phyloP scores from a whole-genome alignment of 2,113 vertebrate species.

The Gymnocephalus cernua region DNA sequence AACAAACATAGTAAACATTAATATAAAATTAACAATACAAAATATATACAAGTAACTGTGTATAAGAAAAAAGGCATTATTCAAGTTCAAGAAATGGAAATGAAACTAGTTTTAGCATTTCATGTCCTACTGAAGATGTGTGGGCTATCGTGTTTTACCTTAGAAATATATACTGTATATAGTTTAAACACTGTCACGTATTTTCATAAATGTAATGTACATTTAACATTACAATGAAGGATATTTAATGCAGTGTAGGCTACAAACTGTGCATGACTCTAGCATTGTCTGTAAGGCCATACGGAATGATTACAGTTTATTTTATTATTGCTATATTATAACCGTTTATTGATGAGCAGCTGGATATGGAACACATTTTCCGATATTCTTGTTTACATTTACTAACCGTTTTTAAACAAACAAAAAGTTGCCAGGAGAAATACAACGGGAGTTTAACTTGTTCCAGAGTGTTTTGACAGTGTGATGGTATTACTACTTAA shows the following conservation, averaged over 20 bases:
- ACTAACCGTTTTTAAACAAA: too few species aligned
- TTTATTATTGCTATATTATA: background rate
- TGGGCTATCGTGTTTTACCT: too few species aligned
- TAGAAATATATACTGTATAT: too few species aligned
- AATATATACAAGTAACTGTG: too few species aligned
- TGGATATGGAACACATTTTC: background rate
- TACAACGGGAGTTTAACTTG: background rate
- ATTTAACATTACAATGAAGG: background rate
- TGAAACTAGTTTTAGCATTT: too few species aligned
- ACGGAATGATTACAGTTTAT: too few species aligned
- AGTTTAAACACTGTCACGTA: background rate
- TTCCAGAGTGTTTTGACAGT: background rate
- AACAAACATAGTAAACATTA: background rate
- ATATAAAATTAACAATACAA: too few species aligned
- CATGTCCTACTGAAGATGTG: too few species aligned
- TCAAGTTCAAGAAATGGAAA: background rate
- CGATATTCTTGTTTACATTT: background rate
- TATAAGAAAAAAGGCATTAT: background rate
- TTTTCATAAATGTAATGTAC: background rate
- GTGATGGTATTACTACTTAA: too few species aligned
- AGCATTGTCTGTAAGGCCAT: too few species aligned
- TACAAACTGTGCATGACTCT: too few species aligned
- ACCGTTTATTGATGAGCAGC: background rate
- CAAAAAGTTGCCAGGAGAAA: background rate
- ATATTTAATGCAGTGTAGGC: background rate